A percentile compares a stretch with the other conserved stretches of the same genome.
These are phyloP conservation scores for Tiliacea citrago DNA, from an alignment of 2,888 invertebrate genomes.

Conservation along the genomic window DNA sequence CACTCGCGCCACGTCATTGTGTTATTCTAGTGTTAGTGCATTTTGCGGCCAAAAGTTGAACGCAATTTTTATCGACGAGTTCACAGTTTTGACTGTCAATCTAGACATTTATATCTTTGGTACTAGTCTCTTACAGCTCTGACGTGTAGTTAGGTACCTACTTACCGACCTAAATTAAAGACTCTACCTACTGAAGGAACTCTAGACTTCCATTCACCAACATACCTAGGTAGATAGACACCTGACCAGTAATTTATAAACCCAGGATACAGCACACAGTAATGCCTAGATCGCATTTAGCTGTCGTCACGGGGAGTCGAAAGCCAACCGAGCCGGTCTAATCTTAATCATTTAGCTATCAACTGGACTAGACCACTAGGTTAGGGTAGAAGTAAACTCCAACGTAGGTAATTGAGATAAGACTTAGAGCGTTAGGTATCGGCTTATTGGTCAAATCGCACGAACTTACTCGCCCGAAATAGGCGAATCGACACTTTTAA, in stretches of 20 bases:
- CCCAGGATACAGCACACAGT: neutral
- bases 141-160: too few species aligned
- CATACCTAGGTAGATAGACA: neutral
- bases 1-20: too few species aligned
- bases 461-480: too few species aligned
- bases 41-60: too few species aligned
- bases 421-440: neutral
- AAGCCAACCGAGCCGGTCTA: slow-evolving; percentile 3
- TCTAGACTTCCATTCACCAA: neutral
- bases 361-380: slow-evolving; percentile 12
- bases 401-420: slow-evolving; percentile 34
- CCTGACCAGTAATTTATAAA: neutral
- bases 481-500: too few species aligned
- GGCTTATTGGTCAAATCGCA: too few species aligned
- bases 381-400: slow-evolving; percentile 4
- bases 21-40: too few species aligned
- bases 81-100: too few species aligned
- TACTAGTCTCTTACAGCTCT: too few species aligned
- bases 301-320: neutral
- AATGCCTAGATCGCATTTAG: neutral
- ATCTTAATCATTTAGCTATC: slow-evolving; percentile 15
- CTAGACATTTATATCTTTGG: too few species aligned
- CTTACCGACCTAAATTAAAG: too few species aligned
- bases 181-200: neutral
- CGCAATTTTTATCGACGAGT: too few species aligned